Base-by-base conservation (phyloP, 2,888 invertebrate genomes). In the Tinea semifulvella region DNA sequence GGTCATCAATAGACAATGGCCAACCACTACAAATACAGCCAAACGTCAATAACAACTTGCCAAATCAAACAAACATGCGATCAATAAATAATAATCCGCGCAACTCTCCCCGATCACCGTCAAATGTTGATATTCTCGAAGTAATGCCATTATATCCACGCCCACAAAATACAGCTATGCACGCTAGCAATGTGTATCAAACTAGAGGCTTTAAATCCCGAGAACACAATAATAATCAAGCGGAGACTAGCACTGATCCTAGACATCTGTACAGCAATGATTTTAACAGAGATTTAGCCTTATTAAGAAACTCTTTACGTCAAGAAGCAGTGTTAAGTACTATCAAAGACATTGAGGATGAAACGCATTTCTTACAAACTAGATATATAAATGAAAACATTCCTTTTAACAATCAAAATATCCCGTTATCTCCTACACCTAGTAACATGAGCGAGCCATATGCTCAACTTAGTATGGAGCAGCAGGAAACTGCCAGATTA, bases 121-220 rank as follows among this genome's bases (percentile, higher is more conserved):
- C 83, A 18, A 85, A 82, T 63, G 79, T 72, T 43, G 81, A 85
- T 49, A 81, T 83, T 47, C 61, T 83, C 35, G 84, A 84, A 57
- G 81, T 84, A 1, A 83, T 82, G 63, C 80, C 83, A 1, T 57
- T 84, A 10, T 76, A 80, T 52, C 79, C 82, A 28, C 61, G 73
- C 35, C 55, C 74, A 22, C 62, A 73, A 56, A 54, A 64, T 44
- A 60, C 63, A 55, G 56, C 56, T 46, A 72, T 65, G 51, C 79
- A 79, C 52, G 75, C 74, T 13, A 73, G 83, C 28, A 85, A 85
- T 65, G 65, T 85, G 2, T 86, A 85, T 56, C 84, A 85, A 53
- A 51, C 80, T 10, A 62, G 75, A 49, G 47, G 85, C 84, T 47
- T 85, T 55, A 85, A 83, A 52, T 44, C 46, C 25, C 68, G 73